phyloP scores from a whole-genome alignment of 2,888 invertebrate species.

The Proisotoma minuta region DNA sequence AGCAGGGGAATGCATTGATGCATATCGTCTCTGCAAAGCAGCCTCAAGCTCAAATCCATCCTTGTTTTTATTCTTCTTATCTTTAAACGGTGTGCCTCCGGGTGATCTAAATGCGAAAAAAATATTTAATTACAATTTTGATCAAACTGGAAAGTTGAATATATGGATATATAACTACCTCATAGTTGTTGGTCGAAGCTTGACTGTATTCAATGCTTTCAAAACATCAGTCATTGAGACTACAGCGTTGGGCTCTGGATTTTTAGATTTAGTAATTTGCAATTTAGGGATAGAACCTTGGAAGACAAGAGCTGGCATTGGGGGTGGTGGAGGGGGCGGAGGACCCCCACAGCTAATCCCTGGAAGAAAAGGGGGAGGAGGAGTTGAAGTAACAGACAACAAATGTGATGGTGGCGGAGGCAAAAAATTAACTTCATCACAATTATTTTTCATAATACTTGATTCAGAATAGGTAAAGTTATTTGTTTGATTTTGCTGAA shows the following conservation, averaged over 20 bases:
- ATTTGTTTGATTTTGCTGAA: slow-evolving; percentile 13
- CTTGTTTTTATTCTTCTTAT: slow-evolving; percentile 14
- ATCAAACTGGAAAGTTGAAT: background rate
- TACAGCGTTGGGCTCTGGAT: slow-evolving; percentile 19
- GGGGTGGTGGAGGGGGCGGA: slow-evolving; percentile 30
- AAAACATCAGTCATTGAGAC: slow-evolving; percentile 39
- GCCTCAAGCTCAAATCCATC: slow-evolving; percentile 47
- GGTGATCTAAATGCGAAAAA: slow-evolving; percentile 28
- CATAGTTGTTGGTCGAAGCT: slow-evolving; percentile 34
- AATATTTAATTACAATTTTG: background rate
- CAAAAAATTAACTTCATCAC: too few relatives aligned
- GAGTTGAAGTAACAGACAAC: background rate
- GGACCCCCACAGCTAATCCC: slow-evolving; percentile 1
- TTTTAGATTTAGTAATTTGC: slow-evolving; percentile 18
- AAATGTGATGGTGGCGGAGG: slow-evolving; percentile 6
- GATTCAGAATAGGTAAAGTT: background rate
- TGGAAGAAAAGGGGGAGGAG: background rate
- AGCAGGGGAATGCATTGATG: slow-evolving; percentile 46
- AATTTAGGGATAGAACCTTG: slow-evolving; percentile 6
- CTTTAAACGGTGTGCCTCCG: slow-evolving; percentile 34
- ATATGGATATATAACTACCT: slow-evolving; percentile 23
- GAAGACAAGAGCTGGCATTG: slow-evolving; percentile 20
- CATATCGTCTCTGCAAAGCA: slow-evolving; percentile 52
- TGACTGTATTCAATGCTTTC: slow-evolving; percentile 37
- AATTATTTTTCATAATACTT: too few relatives aligned